Evolutionary conservation across 2,113 vertebrate genomes (phyloP).

Genomic region (Sebastes schlegelii): DNA sequence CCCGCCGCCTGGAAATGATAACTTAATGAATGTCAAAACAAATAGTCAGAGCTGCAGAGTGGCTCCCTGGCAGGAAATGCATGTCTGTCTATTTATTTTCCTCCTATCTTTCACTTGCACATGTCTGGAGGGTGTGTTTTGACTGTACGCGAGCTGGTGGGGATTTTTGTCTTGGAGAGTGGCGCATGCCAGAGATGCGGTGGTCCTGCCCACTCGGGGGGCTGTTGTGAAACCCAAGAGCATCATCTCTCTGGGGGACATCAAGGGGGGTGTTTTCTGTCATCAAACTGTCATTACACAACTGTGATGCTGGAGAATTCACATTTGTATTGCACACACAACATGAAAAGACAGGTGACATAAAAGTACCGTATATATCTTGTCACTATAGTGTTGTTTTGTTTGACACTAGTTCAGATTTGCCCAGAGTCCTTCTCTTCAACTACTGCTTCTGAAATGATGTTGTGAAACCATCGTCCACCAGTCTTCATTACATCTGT

Average conservation of each 20-base stretch:
- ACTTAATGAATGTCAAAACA: constrained; percentile 78
- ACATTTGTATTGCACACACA: background rate
- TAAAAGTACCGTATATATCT: background rate
- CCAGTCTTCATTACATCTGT: constrained; percentile 24
- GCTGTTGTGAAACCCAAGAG: constrained; percentile 68
- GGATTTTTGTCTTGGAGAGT: constrained; percentile 41
- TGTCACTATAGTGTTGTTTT: background rate
- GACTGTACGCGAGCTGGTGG: constrained; percentile 49
- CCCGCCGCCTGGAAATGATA: constrained; percentile 58
- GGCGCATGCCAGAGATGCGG: constrained; percentile 40
- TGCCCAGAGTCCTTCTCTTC: background rate
- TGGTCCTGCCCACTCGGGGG: constrained; percentile 52
- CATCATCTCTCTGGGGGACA: constrained; percentile 11
- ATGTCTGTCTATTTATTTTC: constrained; percentile 68
- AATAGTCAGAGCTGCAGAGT: constrained; percentile 65
- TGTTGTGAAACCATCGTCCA: constrained; percentile 8
- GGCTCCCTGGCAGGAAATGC: constrained; percentile 73
- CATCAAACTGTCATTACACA: constrained; percentile 6
- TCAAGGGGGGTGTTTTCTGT: background rate
- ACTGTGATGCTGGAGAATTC: background rate
- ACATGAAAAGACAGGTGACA: constrained; percentile 16
- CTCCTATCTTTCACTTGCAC: constrained; percentile 50
- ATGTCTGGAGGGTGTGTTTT: constrained; percentile 68
- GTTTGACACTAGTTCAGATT: constrained; percentile 9
- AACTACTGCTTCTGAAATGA: constrained; percentile 8